These are phyloP conservation scores for Tapirus indicus DNA, from an alignment of 2,797 vertebrate genomes.

Conservation along the genomic window DNA sequence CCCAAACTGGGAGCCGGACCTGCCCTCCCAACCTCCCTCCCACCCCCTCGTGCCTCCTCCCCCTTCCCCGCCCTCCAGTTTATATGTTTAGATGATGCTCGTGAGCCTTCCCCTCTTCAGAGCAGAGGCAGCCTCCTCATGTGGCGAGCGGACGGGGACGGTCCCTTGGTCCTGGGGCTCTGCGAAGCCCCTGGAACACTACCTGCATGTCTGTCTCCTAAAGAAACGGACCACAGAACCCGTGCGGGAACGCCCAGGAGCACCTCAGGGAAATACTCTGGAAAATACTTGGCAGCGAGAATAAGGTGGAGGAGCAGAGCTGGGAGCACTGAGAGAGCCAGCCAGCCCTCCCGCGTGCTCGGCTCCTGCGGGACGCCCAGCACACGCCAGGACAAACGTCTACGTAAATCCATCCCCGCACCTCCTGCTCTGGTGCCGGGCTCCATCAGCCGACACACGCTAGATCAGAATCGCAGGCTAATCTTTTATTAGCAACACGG, in stretches of 20 bases:
- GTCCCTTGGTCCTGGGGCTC: not conserved
- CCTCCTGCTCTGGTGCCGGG: not conserved
- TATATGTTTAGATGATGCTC: constrained; percentile 33
- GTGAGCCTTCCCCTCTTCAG: not conserved
- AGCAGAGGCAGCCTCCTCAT: not conserved
- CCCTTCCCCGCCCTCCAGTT: not conserved
- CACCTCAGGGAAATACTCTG: rapidly evolving
- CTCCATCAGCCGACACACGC: not conserved
- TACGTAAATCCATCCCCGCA: not conserved
- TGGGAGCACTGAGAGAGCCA: rapidly evolving
- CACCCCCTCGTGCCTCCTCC: not conserved
- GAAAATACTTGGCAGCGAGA: rapidly evolving
- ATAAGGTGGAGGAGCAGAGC: not conserved
- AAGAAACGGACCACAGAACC: not conserved
- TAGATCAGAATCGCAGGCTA: not conserved
- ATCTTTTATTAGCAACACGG: not conserved
- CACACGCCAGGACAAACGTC: not conserved
- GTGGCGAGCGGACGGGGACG: rapidly evolving
- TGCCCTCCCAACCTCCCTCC: not conserved
- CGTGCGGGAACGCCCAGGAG: not conserved
- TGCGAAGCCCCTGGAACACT: not conserved
- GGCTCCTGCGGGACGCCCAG: not conserved
- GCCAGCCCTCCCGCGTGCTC: not conserved
- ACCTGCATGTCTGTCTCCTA: not conserved
- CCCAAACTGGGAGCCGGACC: not conserved